Evolutionary conservation across 2,888 invertebrate genomes (phyloP).

Genomic region (Stramonita haemastoma): DNA sequence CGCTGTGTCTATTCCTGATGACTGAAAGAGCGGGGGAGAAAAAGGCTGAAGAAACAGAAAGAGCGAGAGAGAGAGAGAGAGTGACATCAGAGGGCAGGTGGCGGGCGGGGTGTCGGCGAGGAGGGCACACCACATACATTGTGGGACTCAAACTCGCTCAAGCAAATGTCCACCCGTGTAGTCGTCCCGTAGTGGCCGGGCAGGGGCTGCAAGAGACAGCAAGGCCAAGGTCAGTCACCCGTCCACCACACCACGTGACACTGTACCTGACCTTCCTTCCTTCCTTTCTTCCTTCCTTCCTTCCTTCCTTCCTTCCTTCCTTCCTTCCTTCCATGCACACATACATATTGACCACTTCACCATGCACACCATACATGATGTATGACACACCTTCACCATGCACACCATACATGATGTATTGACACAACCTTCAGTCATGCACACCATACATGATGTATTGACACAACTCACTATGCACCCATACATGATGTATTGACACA

Average conservation of each 20-base stretch:
- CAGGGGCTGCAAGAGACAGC: slow-evolving; percentile 27
- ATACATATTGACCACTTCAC: no score
- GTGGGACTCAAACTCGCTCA: slow-evolving; percentile 38
- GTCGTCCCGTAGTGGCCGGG: slow-evolving; percentile 9
- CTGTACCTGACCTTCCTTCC: no score
- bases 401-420: no score
- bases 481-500: no score
- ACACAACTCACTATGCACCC: no score
- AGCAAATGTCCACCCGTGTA: slow-evolving; percentile 37
- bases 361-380: no score
- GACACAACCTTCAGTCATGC: no score
- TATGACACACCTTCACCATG: no score
- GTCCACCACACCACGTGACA: not conserved
- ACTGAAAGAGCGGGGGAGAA: not conserved
- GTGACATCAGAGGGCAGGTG: not conserved
- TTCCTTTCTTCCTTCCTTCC: no score
- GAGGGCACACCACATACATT: slow-evolving; percentile 37
- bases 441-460: no score
- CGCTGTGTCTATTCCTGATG: not conserved
- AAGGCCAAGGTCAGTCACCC: slow-evolving; percentile 30
- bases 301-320: no score
- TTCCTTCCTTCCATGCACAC: no score
- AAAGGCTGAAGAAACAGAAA: not conserved
- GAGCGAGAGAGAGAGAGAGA: not conserved
- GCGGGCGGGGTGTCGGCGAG: not conserved